These are phyloP conservation scores for Tetramorium parvispinum DNA, from an alignment of 1,140 invertebrate species.

Conservation along the genomic window DNA sequence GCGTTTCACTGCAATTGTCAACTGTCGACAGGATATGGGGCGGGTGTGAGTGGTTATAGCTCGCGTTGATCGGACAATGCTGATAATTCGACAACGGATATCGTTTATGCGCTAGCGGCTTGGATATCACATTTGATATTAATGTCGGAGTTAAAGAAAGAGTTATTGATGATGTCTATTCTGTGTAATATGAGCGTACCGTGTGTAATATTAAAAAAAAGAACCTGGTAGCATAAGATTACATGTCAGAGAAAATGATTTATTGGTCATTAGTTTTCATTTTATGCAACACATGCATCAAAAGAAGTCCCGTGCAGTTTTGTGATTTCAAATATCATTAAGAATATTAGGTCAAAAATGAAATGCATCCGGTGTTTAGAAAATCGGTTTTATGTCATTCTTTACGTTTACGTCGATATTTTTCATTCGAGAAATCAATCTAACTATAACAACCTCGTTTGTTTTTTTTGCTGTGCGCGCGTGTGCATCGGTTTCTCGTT, in stretches of 20 bases:
- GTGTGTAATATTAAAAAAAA: neutral
- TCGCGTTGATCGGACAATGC: neutral
- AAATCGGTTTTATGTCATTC: neutral
- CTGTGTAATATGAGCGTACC: neutral
- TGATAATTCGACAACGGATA: neutral
- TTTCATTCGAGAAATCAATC: slow-evolving; percentile 50
- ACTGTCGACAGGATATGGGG: slow-evolving; percentile 10
- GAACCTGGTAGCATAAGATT: neutral
- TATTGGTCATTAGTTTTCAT: neutral
- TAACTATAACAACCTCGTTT: slow-evolving; percentile 32
- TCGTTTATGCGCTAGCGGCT: neutral
- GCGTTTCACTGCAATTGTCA: slow-evolving; percentile 40
- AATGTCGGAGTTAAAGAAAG: neutral
- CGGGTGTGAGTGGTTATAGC: neutral
- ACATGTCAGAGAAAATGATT: neutral
- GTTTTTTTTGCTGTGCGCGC: slow-evolving; percentile 28
- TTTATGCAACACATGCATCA: neutral
- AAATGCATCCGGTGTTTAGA: neutral
- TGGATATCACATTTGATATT: neutral
- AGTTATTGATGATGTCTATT: neutral
- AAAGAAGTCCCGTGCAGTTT: neutral
- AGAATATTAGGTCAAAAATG: neutral
- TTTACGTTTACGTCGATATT: neutral
- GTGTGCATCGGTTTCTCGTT: slow-evolving; percentile 48
- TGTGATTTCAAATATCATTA: neutral